phyloP scores from a whole-genome alignment of 2,113 vertebrate genomes.

The Aythya baeri region DNA sequence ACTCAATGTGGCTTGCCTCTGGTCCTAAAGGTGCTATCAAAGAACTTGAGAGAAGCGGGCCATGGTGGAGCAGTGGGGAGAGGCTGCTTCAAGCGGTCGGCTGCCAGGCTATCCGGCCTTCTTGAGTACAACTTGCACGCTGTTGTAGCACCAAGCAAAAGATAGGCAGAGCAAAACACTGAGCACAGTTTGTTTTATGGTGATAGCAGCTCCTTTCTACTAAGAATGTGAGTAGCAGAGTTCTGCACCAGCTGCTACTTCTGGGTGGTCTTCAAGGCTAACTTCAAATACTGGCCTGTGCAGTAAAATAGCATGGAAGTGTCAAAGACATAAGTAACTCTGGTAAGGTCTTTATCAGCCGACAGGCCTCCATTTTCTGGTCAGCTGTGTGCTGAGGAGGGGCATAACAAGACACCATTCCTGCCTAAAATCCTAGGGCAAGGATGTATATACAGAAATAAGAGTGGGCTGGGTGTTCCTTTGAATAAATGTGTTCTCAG shows the following conservation, averaged over 20 bases:
- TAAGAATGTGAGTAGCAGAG: slow-evolving; percentile 35
- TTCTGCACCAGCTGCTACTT: slow-evolving; percentile 50
- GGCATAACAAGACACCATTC: background rate
- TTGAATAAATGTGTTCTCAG: background rate
- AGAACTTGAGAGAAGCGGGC: slow-evolving; percentile 34
- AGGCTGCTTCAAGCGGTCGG: slow-evolving; percentile 11
- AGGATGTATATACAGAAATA: background rate
- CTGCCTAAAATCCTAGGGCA: background rate
- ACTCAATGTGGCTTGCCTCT: slow-evolving; percentile 12
- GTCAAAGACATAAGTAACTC: slow-evolving; percentile 54
- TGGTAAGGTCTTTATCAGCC: slow-evolving; percentile 35
- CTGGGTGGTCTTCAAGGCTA: slow-evolving; percentile 63
- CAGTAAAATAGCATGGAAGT: slow-evolving; percentile 43
- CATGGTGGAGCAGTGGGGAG: background rate
- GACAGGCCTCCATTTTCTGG: slow-evolving; percentile 9
- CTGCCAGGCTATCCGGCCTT: background rate
- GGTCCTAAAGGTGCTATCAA: slow-evolving; percentile 48
- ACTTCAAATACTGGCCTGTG: slow-evolving; percentile 34
- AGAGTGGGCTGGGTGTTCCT: background rate
- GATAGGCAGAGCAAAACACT: slow-evolving; percentile 48
- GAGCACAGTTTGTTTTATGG: slow-evolving; percentile 43
- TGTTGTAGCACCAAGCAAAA: slow-evolving; percentile 29
- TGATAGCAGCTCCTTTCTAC: slow-evolving; percentile 51
- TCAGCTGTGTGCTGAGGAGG: background rate
- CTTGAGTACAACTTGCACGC: background rate